Base-by-base conservation (phyloP, 2,113 vertebrate species). In the Grammomys surdaster region DNA sequence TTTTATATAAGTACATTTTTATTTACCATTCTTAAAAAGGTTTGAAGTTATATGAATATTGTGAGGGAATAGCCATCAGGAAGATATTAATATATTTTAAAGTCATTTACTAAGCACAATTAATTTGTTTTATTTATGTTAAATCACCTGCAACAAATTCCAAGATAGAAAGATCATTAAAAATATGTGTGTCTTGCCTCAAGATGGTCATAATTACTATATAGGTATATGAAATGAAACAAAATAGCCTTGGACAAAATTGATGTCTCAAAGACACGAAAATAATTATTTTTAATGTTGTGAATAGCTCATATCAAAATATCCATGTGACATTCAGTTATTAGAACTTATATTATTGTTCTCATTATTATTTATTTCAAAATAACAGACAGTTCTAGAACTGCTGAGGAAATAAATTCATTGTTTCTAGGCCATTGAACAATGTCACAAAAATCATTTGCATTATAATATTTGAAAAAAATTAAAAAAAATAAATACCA, bases 301-400 rank as follows among this genome's bases (percentile, higher is more conserved):
- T 24, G 88, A 96, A 88, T 51, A 3, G 69, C 65, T 90, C 11
- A 13, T 24, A n/a, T 93, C 51, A 92, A 96, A 92, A 77, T 86
- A 77, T n/a, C 9, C 31, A 80, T 31, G 75, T 76, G 24, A 8
- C 60, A 2, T 84, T n/a, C 1, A 94, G 75, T 70, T 73, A 46
- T 63, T 58, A 65, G 17, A 26, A 56, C 94, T 73, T 13, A 40
- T 91, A 89, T 75, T 84, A 94, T 94, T 94, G 72, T 75, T 33
- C 3, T 92, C 69, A 92, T 94, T 73, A 54, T 65, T 33, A 31
- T 91, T 95, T 85, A 88, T 31, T 76, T 43, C 89, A 89, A 96
- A 85, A 43, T 88, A 88, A 28, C 58, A 82, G 11, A 70, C 26
- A 88, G 69, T 43, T 10, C 43, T 93, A 46, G 22, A 90, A 77